Evolutionary conservation across 2,113 vertebrate species (phyloP), one percentile per base, ranked within the genome.

Genomic region (Microtus oregoni): DNA sequence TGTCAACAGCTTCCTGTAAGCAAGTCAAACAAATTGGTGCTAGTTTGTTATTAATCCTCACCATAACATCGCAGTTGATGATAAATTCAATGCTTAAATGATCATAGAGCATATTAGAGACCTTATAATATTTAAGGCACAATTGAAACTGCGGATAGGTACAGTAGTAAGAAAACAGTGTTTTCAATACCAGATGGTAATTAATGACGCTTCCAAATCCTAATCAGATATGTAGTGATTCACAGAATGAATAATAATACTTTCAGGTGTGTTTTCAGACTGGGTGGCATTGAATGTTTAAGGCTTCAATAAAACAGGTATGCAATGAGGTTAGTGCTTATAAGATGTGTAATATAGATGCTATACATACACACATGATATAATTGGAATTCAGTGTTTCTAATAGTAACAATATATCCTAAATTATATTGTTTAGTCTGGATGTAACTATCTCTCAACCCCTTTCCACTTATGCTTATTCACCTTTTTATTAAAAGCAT

Each of bases 161-260:
- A 17, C 82, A 12, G 44, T 38, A 77, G 14, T n/a, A 19, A 76
- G 79, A 90, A 12, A 2, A 41, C 32, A 63, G 4, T 70, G 41
- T 72, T 50, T 90, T 93, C 90, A 91, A 87, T 73, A 2, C 22
- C 26, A 97, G 87, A 67, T 86, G 22, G 14, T 87, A 76, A 65
- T 94, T 52, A 70, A 44, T 93, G 22, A 83, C 72, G 3, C 79
- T 94, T 90, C 50, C 3, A 92, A 10, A 91, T 67, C 2, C 5
- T 77, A 90, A 82, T 82, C 19, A 75, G 58, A 67, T 79, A 52
- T 94, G 30, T 92, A 7, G 10, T 52, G 3, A 58, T 97, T 94
- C 14, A 81, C 6, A 26, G 11, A 92, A 90, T 14, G 0, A 38
- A 76, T 73, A 81, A 82, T 70, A 32, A 24, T 55, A 32, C 85